Percentiles rank a stretch among this genome's conserved stretches.
Evolutionary conservation across 2,113 vertebrate species (phyloP).

Genomic region (Elanoides forficatus): DNA sequence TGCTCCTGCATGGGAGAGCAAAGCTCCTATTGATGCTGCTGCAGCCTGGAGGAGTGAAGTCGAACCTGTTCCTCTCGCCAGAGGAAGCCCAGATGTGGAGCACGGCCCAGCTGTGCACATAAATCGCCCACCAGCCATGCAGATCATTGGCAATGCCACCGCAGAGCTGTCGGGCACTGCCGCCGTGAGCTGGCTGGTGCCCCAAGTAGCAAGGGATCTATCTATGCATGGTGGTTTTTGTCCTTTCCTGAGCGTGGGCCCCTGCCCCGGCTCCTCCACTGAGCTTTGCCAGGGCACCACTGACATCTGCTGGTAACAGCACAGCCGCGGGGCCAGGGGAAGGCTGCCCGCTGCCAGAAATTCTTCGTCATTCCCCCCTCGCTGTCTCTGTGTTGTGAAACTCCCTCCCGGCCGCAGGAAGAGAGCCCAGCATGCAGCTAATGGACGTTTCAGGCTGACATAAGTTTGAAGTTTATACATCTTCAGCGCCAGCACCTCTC

Average conservation of each 20-base stretch:
- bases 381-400: fast-evolving
- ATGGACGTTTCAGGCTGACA: fast-evolving
- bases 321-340: fast-evolving
- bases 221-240: not conserved
- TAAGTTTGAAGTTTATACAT: not conserved
- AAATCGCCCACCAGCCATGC: fast-evolving
- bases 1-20: not conserved
- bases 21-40: not conserved
- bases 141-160: fast-evolving
- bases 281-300: not conserved
- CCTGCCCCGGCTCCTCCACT: not conserved
- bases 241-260: not conserved
- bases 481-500: not conserved
- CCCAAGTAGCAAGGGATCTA: no score
- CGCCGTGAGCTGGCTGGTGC: fast-evolving
- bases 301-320: not conserved
- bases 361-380: not conserved
- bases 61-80: not conserved
- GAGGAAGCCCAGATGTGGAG: not conserved
- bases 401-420: not conserved
- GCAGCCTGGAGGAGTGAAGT: not conserved
- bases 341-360: not conserved
- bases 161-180: fast-evolving
- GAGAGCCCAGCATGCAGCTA: fast-evolving
- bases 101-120: fast-evolving